These are phyloP conservation scores for Elmis aenea DNA, from an alignment of 2,888 invertebrate species.

Conservation along the genomic window DNA sequence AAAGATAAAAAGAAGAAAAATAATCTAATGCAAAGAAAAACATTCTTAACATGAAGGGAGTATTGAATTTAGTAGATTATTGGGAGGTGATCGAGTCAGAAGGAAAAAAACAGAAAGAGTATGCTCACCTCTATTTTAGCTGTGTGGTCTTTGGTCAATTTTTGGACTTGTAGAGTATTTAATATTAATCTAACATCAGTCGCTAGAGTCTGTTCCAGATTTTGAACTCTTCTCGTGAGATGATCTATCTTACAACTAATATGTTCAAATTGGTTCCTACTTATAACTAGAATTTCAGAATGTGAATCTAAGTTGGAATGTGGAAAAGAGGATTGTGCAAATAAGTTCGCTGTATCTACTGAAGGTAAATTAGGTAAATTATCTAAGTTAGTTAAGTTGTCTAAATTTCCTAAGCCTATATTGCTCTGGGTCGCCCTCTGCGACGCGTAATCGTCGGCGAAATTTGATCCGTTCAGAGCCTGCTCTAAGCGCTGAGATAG, in stretches of 20 bases:
- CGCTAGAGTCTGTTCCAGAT: conserved; percentile 68
- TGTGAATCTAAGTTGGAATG: conserved; percentile 39
- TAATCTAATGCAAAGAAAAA: no score
- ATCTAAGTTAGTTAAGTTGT: conserved; percentile 12
- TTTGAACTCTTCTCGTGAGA: conserved; percentile 62
- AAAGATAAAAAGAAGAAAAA: no score
- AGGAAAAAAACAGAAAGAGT: no score
- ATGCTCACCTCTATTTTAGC: conserved; percentile 16
- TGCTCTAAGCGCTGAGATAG: conserved; percentile 21
- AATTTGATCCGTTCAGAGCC: conserved; percentile 10
- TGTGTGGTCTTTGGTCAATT: conserved; percentile 14
- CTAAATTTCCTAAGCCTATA: conserved; percentile 14
- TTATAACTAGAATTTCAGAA: conserved; percentile 42
- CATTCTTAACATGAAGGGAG: no score
- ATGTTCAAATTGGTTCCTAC: conserved; percentile 47
- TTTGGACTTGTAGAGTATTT: conserved; percentile 34
- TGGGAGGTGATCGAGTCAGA: no score
- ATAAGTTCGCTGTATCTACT: conserved; percentile 13
- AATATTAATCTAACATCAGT: conserved; percentile 71
- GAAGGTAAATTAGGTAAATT: conserved; percentile 12
- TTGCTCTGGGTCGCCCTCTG: conserved; percentile 13
- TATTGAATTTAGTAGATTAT: no score
- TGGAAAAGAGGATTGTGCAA: conserved; percentile 29
- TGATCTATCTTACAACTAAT: conserved; percentile 65
- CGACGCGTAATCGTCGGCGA: conserved; percentile 9